These are phyloP conservation scores for Ascidia mentula DNA, from an alignment of 23 tunicate species.

Conservation along the genomic window DNA sequence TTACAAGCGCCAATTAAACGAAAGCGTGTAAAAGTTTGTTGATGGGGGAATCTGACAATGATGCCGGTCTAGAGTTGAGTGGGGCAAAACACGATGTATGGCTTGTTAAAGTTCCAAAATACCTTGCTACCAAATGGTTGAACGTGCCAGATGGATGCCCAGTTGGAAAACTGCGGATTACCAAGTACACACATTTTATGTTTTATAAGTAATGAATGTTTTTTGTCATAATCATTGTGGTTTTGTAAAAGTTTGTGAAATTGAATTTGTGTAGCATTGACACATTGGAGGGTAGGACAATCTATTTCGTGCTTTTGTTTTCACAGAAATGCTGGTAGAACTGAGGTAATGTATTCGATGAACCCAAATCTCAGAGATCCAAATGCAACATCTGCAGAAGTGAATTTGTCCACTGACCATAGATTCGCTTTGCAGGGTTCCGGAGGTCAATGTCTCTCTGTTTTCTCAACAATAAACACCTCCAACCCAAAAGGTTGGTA, in stretches of 20 bases:
- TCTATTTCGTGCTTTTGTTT: neutral
- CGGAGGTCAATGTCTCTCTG: constrained; percentile 73
- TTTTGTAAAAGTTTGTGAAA: neutral
- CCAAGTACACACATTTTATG: no score
- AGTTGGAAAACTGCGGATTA: constrained; percentile 79
- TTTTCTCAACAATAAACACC: constrained; percentile 54
- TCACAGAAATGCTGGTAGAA: constrained; percentile 61
- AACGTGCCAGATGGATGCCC: constrained; percentile 64
- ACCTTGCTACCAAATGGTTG: constrained; percentile 82
- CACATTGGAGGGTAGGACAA: no score
- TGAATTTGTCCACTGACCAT: constrained; percentile 50
- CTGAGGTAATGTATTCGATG: constrained; percentile 71
- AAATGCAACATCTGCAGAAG: constrained; percentile 8
- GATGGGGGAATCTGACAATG: constrained; percentile 28
- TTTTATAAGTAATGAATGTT: neutral
- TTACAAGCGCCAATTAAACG: no score
- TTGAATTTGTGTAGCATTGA: neutral
- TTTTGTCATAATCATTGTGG: neutral
- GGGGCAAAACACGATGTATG: constrained; percentile 86
- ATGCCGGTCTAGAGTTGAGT: constrained; percentile 46
- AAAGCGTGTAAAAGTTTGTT: no score
- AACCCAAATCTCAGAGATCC: constrained; percentile 40
- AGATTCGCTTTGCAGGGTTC: constrained; percentile 76
- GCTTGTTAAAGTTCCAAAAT: constrained; percentile 94
- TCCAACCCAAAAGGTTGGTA: constrained; percentile 11